Base-by-base conservation (phyloP, 2,888 invertebrate species). In the Gisinianus flammeolus region DNA sequence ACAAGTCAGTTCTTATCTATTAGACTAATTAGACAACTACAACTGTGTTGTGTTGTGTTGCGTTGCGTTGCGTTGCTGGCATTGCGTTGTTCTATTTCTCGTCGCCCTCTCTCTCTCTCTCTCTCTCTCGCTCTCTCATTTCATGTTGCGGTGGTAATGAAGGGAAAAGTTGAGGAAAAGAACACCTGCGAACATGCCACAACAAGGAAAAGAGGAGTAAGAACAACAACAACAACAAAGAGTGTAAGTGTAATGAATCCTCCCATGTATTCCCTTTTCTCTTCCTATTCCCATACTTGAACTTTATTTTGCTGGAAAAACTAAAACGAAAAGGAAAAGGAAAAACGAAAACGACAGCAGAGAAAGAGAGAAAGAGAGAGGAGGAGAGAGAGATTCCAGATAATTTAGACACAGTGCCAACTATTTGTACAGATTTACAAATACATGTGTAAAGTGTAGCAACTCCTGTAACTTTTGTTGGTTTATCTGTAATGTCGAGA, bases 381-480 rank as follows among this genome's bases (percentile, higher is more conserved):
- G 22, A 26, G 69, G 64, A 56, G 44, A 67, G 58, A 22, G 70
- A 75, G 73, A 75, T 78, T 64, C 64, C 33, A 71, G 78, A 78
- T 74, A 75, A 74, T 74, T 74, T 74, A 74, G 74, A 66, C 66
- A 24, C 28, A 52, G 26, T 74, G 74, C 74, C 74, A 74, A 74
- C 74, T 74, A 74, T 74, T 74, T 74, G 74, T 74, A 64, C 74
- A 74, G 74, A 74, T 74, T 74, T 66, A 66, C 52, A 74, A 67
- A 74, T 74, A 74, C 74, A 74, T 74, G 74, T 74, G 74, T 74
- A 66, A 74, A 66, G 52, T 44, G 35, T 44, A 74, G 28, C 44
- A 66, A 74, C 52, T n/a, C n/a, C n/a, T 74, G 74, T 30, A 74
- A 74, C 74, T 74, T 74, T 74, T 74, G 74, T 74, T 44, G 66